Evolutionary conservation across 2,888 invertebrate species (phyloP), one percentile per base, ranked within the genome.

Genomic region (Melangyna quadrimaculata): DNA sequence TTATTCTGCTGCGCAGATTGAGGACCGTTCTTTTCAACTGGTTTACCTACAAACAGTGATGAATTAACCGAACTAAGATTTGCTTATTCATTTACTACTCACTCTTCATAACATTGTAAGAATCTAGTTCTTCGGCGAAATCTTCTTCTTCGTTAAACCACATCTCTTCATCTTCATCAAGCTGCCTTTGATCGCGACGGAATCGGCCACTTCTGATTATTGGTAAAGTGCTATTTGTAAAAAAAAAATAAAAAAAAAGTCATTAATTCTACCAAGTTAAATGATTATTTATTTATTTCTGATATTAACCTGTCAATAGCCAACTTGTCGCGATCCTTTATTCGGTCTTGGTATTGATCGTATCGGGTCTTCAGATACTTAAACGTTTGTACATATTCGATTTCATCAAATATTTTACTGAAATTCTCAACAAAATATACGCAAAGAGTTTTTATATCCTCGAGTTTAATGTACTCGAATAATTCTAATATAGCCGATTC

Each of bases 141-240:
- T 98, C 98, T 91, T 98, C 98, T 88, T 99, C 99, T 89, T 98
- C 98, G 91, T 98, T 98, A 93, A 99, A 99, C 98, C 98, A 99
- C 95, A 98, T 97, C 93, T 99, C 99, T 91, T 99, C 99, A 89
- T 99, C 99, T 90, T 99, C 98, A 88, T 99, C 99, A 89, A 98
- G 94, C 91, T 98, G 96, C 74, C 98, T 94, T 89, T 97, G 97
- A 93, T 99, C 98, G 87, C 98, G 95, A 87, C 98, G 94, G 93
- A 96, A 98, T 88, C 98, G 95, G 74, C 89, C 90, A 90, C 89
- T 89, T 88, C 97, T 94, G 88, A 98, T 93, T 89, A 98, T 95
- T 78, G 97, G 92, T 88, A 92, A 89, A 87, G 90, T 90, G 65
- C 67, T 87, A 86, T 37, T 51, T 53, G 6, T 32, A 69, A 29